phyloP scores from a whole-genome alignment of 2,888 invertebrate species.

The Brassicogethes aeneus region DNA sequence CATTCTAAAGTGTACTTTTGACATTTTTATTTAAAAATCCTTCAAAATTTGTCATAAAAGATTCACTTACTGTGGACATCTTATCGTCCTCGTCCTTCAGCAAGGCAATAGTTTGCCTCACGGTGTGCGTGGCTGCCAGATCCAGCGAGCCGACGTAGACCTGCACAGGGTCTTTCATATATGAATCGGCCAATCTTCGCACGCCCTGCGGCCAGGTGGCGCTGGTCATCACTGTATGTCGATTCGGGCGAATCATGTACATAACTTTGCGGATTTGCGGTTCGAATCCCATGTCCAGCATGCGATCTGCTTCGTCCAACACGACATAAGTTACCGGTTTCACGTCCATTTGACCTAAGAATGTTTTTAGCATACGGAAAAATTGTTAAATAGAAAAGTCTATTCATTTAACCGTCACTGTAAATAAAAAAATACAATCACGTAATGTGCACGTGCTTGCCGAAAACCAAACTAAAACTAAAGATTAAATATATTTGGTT shows the following conservation, averaged over 20 bases:
- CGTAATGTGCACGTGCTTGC: too few relatives aligned
- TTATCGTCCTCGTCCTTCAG: conserved; percentile 64
- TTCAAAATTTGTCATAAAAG: not conserved
- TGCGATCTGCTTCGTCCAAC: conserved; percentile 86
- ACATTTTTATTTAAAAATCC: too few relatives aligned
- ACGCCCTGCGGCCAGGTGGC: conserved; percentile 94
- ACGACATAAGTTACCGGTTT: conserved; percentile 78
- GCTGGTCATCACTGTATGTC: conserved; percentile 94
- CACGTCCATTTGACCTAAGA: conserved; percentile 56
- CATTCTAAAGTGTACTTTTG: too few relatives aligned
- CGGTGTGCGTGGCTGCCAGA: conserved; percentile 82
- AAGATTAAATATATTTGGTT: too few relatives aligned
- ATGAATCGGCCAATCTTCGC: conserved; percentile 71
- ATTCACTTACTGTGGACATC: conserved; percentile 45
- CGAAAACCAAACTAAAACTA: too few relatives aligned
- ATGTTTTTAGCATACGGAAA: conserved; percentile 13
- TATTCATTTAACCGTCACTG: too few relatives aligned
- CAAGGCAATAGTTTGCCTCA: conserved; percentile 70
- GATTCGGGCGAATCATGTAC: conserved; percentile 72
- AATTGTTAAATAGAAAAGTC: too few relatives aligned
- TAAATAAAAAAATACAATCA: not conserved
- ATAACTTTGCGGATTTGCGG: conserved; percentile 80
- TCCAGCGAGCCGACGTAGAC: conserved; percentile 84
- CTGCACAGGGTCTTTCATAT: conserved; percentile 85
- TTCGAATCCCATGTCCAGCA: conserved; percentile 83